Evolutionary conservation across 2,113 vertebrate species (phyloP), one percentile per base, ranked within the genome.

Genomic region (Romanogobio albipinnatus): DNA sequence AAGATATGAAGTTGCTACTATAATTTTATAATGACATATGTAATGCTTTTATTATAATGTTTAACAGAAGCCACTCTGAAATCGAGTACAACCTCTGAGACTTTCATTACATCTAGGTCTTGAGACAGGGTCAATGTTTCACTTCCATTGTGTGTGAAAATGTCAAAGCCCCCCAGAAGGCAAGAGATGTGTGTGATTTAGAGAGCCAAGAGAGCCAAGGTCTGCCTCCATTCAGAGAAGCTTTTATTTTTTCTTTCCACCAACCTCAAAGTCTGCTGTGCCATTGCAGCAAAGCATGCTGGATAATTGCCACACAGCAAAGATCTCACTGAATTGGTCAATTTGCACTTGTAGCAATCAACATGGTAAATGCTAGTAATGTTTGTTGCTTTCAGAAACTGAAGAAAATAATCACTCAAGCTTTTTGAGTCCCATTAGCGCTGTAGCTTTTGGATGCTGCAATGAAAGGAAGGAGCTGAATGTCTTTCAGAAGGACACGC

Each of bases 1-100:
- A 24, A 59, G 51, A 86, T 79, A 86, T 82, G 24, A 84, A 86
- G 70, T 47, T 22, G 13, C 47, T 58, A 47, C 62, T 45, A 43
- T 86, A 76, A 68, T 83, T 82, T 59, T 56, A 83, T 86, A 82
- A 87, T 45, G 61, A 51, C 26, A 39, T 77, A 36, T 51, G 56
- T 59, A 13, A 45, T 79, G 76, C 56, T 26, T 64, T 9, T 64
- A 59, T 24, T 59, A 61, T 43, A 78, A 76, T n/a, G 51, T 24
- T 43, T 53, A 71, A 53, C 15, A 75, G 68, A 73, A 17, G 47
- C 29, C 22, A 47, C 24, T 8, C n/a, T 62, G 17, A 56, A 56
- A 56, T 56, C 17, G 7, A 56, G 17, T 9, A 22, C 53, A 22
- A 56, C 53, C 59, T 36, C 36, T 0, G 7, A 53, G 45, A 76